A percentile compares a stretch with the other conserved stretches of the same genome.
Evolutionary conservation across 1,140 invertebrate species (phyloP).

Genomic region (Melanaphis sacchari): DNA sequence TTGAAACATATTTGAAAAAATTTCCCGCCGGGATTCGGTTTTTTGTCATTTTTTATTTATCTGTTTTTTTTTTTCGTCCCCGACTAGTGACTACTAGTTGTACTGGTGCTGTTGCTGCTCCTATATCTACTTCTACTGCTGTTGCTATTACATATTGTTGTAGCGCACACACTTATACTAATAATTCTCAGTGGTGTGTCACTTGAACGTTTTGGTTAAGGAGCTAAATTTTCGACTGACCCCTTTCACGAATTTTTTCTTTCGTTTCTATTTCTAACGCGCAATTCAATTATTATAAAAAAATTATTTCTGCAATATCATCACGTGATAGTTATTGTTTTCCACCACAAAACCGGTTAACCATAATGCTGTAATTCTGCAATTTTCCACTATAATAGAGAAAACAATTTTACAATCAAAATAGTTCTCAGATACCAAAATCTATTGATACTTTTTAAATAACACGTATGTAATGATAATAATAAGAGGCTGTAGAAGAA

Average conservation of each 20-base stretch:
- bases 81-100: constrained; percentile 5
- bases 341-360: neutral
- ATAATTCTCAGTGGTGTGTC: neutral
- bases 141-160: neutral
- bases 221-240: neutral
- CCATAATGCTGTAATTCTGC: too few relatives aligned
- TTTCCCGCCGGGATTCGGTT: constrained; percentile 25
- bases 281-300: neutral
- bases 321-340: neutral
- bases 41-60: neutral
- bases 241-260: neutral
- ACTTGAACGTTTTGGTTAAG: neutral
- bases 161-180: neutral
- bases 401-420: neutral
- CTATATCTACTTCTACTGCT: too few relatives aligned
- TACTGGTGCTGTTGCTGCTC: neutral
- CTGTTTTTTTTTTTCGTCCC: constrained; percentile 7
- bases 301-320: neutral
- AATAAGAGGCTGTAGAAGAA: neutral
- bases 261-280: neutral
- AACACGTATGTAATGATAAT: neutral
- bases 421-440: neutral
- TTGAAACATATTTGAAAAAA: constrained; percentile 47
- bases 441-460: neutral
- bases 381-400: neutral